A percentile compares a stretch with the other conserved stretches of the same genome.
Evolutionary conservation across 2,888 invertebrate genomes (phyloP).

Genomic region (Synergus itoensis): DNA sequence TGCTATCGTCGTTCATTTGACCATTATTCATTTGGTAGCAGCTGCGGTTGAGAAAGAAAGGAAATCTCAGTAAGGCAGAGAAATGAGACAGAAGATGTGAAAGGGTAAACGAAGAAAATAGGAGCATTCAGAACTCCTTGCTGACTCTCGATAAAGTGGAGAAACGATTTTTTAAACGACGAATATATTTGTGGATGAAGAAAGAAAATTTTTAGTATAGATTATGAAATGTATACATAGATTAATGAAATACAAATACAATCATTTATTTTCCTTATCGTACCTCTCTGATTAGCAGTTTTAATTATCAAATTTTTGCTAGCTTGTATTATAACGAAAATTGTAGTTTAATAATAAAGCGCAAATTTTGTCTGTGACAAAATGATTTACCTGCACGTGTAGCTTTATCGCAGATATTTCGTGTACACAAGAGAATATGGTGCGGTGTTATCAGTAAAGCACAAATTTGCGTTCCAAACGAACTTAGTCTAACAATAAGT

Average conservation of each 20-base stretch:
- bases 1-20: slow-evolving; percentile 60
- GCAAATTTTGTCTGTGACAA: neutral
- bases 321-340: neutral
- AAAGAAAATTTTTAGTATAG: neutral
- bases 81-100: neutral
- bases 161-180: neutral
- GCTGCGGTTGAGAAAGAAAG: slow-evolving; percentile 44
- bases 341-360: slow-evolving; percentile 6
- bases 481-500: neutral
- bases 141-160: neutral
- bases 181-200: neutral
- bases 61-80: neutral
- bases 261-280: neutral
- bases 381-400: neutral
- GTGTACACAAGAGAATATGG: neutral
- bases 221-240: no score
- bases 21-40: slow-evolving; percentile 61
- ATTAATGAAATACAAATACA: no score
- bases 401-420: neutral
- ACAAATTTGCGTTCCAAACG: neutral
- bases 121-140: neutral
- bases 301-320: neutral
- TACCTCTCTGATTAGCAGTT: neutral
- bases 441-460: neutral
- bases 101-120: neutral